Percentiles rank a stretch among this genome's conserved stretches.
These are phyloP conservation scores for Phenganax stokvisi DNA, from an alignment of 92 coral and sea anemone species.

Conservation along the genomic window DNA sequence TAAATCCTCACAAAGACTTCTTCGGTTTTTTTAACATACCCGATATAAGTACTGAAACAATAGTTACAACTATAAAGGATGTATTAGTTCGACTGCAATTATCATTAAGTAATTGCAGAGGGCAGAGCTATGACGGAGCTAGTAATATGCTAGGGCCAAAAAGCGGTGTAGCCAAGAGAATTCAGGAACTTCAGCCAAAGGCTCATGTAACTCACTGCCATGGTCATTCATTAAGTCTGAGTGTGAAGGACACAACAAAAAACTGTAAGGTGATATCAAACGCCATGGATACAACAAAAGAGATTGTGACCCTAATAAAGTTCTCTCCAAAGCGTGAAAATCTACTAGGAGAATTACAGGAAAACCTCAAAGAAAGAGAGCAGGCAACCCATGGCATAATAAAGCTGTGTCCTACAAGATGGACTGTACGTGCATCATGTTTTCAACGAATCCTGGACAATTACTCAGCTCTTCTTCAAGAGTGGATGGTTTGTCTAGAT, in stretches of 20 bases:
- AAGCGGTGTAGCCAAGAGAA: slow-evolving; percentile 54
- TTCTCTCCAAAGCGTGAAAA: slow-evolving; percentile 55
- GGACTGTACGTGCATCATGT: slow-evolving; percentile 39
- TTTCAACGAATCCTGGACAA: slow-evolving; percentile 39
- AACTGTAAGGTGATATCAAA: slow-evolving; percentile 52
- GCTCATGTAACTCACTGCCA: slow-evolving; percentile 66
- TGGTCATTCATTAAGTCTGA: slow-evolving; percentile 60
- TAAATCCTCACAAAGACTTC: slow-evolving; percentile 39
- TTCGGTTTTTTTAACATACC: slow-evolving; percentile 24
- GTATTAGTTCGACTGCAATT: slow-evolving; percentile 42
- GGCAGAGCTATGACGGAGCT: slow-evolving; percentile 66
- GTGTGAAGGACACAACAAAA: slow-evolving; percentile 53
- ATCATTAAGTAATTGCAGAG: slow-evolving; percentile 51
- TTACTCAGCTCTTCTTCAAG: slow-evolving; percentile 48
- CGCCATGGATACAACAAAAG: slow-evolving; percentile 47
- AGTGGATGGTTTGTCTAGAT: slow-evolving; percentile 45
- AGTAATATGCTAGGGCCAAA: slow-evolving; percentile 69
- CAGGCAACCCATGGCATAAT: slow-evolving; percentile 21
- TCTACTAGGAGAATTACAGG: slow-evolving; percentile 51
- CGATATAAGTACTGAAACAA: slow-evolving; percentile 10
- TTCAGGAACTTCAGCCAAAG: slow-evolving; percentile 61
- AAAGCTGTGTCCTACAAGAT: slow-evolving; percentile 46
- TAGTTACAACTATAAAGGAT: slow-evolving; percentile 43
- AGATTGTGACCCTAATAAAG: slow-evolving; percentile 46
- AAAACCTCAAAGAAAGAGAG: slow-evolving; percentile 38